Evolutionary conservation across 2,888 invertebrate species (phyloP), one percentile per base, ranked within the genome.

Genomic region (Nomada fabriciana): DNA sequence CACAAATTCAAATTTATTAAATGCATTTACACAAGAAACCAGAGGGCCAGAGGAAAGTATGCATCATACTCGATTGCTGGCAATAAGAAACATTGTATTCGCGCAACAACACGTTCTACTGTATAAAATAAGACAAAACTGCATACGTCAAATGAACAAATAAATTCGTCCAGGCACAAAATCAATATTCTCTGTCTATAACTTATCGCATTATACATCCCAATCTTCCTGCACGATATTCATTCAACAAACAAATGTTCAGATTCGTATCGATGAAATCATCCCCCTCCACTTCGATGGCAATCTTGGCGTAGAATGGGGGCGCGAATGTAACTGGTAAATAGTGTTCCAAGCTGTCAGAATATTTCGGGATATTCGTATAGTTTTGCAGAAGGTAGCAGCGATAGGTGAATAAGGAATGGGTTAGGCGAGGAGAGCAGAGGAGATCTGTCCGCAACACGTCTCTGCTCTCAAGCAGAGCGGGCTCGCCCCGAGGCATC

Each of bases 391-490:
- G 83, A 63, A 76, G 70, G 80, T 59, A 65, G 81, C 42, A 57
- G 63, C 76, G 83, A 75, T 81, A 84, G 88, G 83, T 80, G 88
- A 85, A 85, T 80, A 84, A 78, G 86, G 86, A 61, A 57, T 79
- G 85, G 86, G 85, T 85, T 89, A 86, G 86, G 88, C 70, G 88
- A 80, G 86, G 88, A 20, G 89, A 86, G 91, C 83, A 84, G 89
- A 86, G 88, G 90, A 91, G 90, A 91, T 88, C 93, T 93, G 93
- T 93, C 93, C 92, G 93, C 93, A 93, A 93, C 93, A 93, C 93
- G 93, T 93, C 92, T 93, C 92, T 93, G 93, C 93, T 93, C 93
- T 93, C 93, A 93, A 93, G 93, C 93, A 91, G 88, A 90, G 88
- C 90, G 85, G 78, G 84, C 89, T 90, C 90, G 92, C 93, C 93